Evolutionary conservation across 2,888 invertebrate genomes (phyloP), one percentile per base, ranked within the genome.

Genomic region (Selenia dentaria): DNA sequence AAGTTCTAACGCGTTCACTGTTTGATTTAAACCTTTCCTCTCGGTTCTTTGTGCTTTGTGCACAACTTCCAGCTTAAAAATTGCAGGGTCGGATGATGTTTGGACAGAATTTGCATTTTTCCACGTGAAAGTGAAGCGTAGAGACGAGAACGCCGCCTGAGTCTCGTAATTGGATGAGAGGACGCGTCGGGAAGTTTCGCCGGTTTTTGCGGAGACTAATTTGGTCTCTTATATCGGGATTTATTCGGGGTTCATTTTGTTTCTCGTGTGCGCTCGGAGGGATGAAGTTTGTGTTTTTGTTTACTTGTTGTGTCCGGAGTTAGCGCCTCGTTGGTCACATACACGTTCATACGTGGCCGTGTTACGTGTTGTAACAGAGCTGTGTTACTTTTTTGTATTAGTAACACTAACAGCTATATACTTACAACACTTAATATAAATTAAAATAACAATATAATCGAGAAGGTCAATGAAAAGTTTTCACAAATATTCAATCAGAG

Each of bases 81-180:
- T 51, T 55, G 55, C 57, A 49, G 50, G 48, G 34, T 53, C 41
- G 43, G 40, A 32, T 47, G 46, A 43, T 60, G 62, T 66, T 66
- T 60, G 59, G 51, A 33, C 40, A 48, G 43, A 49, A 61, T 65
- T 65, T 62, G 65, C 64, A 64, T 65, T 60, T 60, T 59, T 56
- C 52, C 50, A 57, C 49, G 40, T 49, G 48, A 51, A 41, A 52
- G 53, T 53, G 38, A 34, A 31, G 42, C 43, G 45, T 36, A 46
- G 47, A 50, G 48, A 39, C 32, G 36, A 22, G 34, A 34, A 18
- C 32, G 32, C 3, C 18, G 31, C 6, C 27, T 25, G 25, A 32
- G 28, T 22, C 9, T 32, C 13, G 47, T 52, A 50, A 58, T 52
- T 56, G 54, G 54, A 57, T 54, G 51, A 51, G 49, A 53, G 53